Percentiles rank a stretch among this genome's conserved stretches.
These are phyloP conservation scores for Amorpha juglandis DNA, from an alignment of 2,888 invertebrate species.

Conservation along the genomic window DNA sequence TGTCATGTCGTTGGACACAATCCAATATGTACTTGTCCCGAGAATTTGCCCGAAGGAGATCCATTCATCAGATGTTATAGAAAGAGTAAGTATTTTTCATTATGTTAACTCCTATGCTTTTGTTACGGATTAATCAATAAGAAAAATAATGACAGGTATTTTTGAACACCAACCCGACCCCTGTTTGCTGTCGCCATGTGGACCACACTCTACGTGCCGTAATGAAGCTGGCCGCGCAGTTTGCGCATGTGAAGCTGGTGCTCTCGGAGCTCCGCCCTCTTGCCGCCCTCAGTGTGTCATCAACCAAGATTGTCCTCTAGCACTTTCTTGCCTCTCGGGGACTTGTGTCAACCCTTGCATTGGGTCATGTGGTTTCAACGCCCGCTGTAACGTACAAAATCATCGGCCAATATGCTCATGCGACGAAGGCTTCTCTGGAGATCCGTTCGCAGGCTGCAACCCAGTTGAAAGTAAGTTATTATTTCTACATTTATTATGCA, in stretches of 20 bases:
- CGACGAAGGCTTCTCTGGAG: constrained; percentile 89
- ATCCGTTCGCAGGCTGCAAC: constrained; percentile 91
- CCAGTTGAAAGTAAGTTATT: constrained; percentile 81
- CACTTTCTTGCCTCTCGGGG: constrained; percentile 88
- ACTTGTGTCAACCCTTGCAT: constrained; percentile 91
- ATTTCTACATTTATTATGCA: constrained; percentile 31
- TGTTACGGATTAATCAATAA: not conserved
- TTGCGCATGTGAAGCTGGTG: constrained; percentile 89
- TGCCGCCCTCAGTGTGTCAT: constrained; percentile 91
- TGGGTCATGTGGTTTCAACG: constrained; percentile 90
- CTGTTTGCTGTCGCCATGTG: constrained; percentile 88
- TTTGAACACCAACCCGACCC: constrained; percentile 78
- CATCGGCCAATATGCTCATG: constrained; percentile 91
- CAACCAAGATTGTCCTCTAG: constrained; percentile 90
- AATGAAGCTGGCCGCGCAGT: constrained; percentile 87
- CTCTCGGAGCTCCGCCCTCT: constrained; percentile 91
- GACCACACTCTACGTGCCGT: constrained; percentile 86
- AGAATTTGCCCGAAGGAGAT: constrained; percentile 88
- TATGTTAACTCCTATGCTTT: too few relatives aligned
- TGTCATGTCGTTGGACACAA: constrained; percentile 92
- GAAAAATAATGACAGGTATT: constrained; percentile 50
- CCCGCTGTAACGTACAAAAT: constrained; percentile 89
- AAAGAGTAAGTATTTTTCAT: constrained; percentile 63
- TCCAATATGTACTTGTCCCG: constrained; percentile 90
- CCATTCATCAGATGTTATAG: constrained; percentile 88